phyloP scores from a whole-genome alignment of 2,113 vertebrate species.

The Bothrops jararaca region DNA sequence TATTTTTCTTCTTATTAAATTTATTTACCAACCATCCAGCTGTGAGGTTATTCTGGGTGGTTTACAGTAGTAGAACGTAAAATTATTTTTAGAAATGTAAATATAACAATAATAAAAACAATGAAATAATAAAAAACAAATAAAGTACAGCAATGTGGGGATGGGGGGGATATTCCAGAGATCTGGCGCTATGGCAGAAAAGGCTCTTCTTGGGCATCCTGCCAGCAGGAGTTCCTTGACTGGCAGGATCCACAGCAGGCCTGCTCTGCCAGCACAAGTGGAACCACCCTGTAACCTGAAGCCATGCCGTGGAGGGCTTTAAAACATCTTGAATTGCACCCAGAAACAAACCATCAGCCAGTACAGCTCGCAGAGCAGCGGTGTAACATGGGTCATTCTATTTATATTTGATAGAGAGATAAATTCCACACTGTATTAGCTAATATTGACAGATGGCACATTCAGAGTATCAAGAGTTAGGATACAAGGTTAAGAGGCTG shows the following conservation, averaged over 20 bases:
- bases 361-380: neutral
- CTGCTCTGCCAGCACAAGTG: neutral
- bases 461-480: neutral
- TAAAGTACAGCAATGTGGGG: neutral
- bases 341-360: neutral
- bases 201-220: neutral
- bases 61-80: neutral
- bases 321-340: neutral
- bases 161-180: neutral
- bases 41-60: neutral
- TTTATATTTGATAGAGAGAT: constrained; percentile 3
- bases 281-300: neutral
- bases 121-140: no score
- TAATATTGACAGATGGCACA: constrained; percentile 8
- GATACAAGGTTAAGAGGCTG: constrained; percentile 13
- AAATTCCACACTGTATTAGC: constrained; percentile 5
- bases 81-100: neutral
- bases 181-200: neutral
- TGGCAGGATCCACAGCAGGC: neutral
- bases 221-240: neutral
- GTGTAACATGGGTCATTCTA: neutral
- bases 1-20: neutral
- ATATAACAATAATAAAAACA: neutral
- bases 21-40: neutral
- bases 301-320: neutral